Evolutionary conservation across 2,888 invertebrate species (phyloP).

Genomic region (Pristionchus arcanus): DNA sequence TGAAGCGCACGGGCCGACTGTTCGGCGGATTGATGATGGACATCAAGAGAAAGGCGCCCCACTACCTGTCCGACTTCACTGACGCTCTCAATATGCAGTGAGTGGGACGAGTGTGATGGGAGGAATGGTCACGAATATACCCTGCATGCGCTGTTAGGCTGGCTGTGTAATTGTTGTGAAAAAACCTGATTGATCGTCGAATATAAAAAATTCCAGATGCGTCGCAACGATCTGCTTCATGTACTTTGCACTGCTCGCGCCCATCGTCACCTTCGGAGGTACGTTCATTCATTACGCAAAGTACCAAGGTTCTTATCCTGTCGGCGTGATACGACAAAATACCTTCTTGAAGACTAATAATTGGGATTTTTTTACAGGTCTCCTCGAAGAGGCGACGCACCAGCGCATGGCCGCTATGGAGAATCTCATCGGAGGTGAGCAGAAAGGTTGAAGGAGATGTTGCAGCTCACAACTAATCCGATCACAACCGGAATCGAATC

Average conservation of each 20-base stretch:
- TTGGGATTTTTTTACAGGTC: constrained; percentile 80
- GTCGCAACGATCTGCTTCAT: constrained; percentile 97
- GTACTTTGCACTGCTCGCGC: constrained; percentile 96
- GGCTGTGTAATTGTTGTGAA: no score
- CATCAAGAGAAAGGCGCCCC: constrained; percentile 91
- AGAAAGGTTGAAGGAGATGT: not conserved
- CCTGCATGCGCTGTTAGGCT: no score
- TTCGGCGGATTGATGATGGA: constrained; percentile 96
- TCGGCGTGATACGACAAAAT: no score
- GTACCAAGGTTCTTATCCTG: not conserved
- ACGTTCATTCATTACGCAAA: not conserved
- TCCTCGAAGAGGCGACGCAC: constrained; percentile 94
- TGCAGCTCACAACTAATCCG: no score
- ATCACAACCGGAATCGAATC: no score
- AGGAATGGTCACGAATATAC: no score
- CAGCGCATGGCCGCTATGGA: constrained; percentile 84
- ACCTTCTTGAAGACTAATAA: not conserved
- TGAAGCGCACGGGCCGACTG: constrained; percentile 81
- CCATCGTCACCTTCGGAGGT: constrained; percentile 96
- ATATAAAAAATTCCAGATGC: constrained; percentile 79
- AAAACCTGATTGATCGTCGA: no score
- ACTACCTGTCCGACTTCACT: constrained; percentile 92
- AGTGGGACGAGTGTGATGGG: not conserved
- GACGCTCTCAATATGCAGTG: constrained; percentile 90
- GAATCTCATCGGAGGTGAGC: constrained; percentile 81